Conservation (phyloP, 2,888 invertebrate genomes). For the Copidosoma aretas region DNA sequence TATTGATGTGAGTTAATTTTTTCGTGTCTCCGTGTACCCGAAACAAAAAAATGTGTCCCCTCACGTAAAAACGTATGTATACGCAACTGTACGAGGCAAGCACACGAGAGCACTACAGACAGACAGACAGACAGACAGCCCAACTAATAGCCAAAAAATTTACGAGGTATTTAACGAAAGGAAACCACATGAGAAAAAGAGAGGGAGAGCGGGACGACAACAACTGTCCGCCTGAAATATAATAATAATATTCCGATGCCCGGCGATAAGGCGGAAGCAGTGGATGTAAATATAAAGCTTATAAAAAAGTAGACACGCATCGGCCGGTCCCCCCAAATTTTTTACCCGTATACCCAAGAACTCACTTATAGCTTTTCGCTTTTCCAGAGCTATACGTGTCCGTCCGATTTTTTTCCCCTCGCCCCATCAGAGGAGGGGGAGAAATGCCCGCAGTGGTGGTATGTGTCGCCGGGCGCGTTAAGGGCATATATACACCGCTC, state of each 20-base stretch:
- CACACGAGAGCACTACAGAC: too few species aligned
- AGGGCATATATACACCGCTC: conserved; percentile 10
- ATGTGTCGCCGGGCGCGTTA: conserved; percentile 17
- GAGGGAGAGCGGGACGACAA: conserved; percentile 14
- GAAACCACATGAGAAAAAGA: background rate
- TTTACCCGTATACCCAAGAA: conserved; percentile 19
- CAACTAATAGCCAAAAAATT: conserved; percentile 25
- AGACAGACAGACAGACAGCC: background rate
- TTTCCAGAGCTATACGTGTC: background rate
- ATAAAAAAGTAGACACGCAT: background rate
- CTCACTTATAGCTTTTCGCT: conserved; percentile 34
- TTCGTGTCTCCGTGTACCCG: too few species aligned
- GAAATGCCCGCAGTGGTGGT: conserved; percentile 1
- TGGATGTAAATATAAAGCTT: background rate
- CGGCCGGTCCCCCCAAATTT: conserved; percentile 5
- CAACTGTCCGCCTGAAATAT: conserved; percentile 20
- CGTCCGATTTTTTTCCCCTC: background rate
- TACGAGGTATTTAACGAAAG: conserved; percentile 7
- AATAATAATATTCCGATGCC: conserved; percentile 33
- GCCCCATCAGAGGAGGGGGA: background rate
- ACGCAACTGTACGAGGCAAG: too few species aligned
- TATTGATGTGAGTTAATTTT: too few species aligned
- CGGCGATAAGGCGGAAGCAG: conserved; percentile 20
- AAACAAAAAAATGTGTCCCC: background rate
- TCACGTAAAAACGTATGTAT: background rate